Conservation (phyloP, 2,888 invertebrate species). For the Thera britannica region DNA sequence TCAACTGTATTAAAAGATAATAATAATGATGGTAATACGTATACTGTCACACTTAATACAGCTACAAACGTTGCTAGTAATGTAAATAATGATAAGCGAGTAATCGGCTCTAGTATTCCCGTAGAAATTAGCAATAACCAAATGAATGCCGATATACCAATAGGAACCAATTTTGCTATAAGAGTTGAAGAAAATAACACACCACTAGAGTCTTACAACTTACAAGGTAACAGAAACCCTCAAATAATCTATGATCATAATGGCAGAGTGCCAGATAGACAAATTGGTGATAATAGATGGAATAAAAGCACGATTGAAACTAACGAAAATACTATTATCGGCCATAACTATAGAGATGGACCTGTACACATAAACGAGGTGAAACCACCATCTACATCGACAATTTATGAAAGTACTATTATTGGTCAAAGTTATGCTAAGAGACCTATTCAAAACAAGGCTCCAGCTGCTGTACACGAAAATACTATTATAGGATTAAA, state of each 20-base stretch:
- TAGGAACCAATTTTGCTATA: conserved; percentile 80
- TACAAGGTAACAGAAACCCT: conserved; percentile 59
- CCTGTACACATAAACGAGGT: conserved; percentile 28
- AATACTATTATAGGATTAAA: conserved; percentile 30
- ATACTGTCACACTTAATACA: conserved; percentile 71
- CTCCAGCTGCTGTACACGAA: conserved; percentile 16
- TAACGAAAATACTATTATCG: conserved; percentile 44
- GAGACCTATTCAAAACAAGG: conserved; percentile 28
- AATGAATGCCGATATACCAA: conserved; percentile 77
- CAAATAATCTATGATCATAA: conserved; percentile 52
- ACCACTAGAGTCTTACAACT: conserved; percentile 61
- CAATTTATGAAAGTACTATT: conserved; percentile 32
- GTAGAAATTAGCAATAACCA: conserved; percentile 64
- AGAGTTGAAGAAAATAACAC: conserved; percentile 74
- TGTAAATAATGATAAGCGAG: conserved; percentile 59
- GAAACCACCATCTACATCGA: conserved; percentile 20
- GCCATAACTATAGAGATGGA: conserved; percentile 43
- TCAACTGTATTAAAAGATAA: conserved; percentile 53
- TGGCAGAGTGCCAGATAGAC: conserved; percentile 52
- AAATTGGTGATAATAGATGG: conserved; percentile 71
- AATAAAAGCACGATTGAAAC: conserved; percentile 59
- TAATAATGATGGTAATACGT: conserved; percentile 60
- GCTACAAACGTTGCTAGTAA: conserved; percentile 70
- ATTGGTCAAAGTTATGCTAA: conserved; percentile 42
- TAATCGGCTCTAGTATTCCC: conserved; percentile 70